A percentile compares a stretch with the other conserved stretches of the same genome.
phyloP scores from a whole-genome alignment of 2,888 invertebrate genomes.

The Melinopterus prodromus region DNA sequence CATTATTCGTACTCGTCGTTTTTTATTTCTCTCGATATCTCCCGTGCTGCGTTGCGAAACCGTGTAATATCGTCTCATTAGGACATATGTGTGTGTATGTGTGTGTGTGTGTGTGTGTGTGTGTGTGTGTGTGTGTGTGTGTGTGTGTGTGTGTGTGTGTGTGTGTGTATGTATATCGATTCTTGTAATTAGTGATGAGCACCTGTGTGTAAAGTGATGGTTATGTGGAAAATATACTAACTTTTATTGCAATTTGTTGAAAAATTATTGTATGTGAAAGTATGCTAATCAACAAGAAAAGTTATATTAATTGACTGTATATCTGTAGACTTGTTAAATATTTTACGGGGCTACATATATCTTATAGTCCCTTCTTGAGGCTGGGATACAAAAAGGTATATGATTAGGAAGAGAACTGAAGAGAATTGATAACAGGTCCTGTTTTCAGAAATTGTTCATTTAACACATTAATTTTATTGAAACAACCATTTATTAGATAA shows the following conservation, averaged over 20 bases:
- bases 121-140: neutral
- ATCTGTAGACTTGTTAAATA: too few relatives aligned
- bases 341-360: too few relatives aligned
- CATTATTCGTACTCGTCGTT: constrained; percentile 33
- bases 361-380: too few relatives aligned
- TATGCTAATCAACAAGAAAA: too few relatives aligned
- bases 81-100: neutral
- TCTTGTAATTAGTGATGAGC: constrained; percentile 4
- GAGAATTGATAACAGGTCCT: too few relatives aligned
- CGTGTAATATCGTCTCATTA: neutral
- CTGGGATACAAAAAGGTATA: too few relatives aligned
- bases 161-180: neutral
- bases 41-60: neutral
- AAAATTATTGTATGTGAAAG: too few relatives aligned
- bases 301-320: too few relatives aligned
- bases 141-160: neutral
- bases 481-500: too few relatives aligned
- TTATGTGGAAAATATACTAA: neutral
- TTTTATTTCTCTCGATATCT: neutral
- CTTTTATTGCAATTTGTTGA: neutral
- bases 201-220: neutral
- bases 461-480: too few relatives aligned
- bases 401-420: too few relatives aligned
- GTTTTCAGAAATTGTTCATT: too few relatives aligned
- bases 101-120: neutral